These are phyloP conservation scores for Fistularia tabacaria DNA, from an alignment of 2,797 vertebrate species.

Conservation along the genomic window DNA sequence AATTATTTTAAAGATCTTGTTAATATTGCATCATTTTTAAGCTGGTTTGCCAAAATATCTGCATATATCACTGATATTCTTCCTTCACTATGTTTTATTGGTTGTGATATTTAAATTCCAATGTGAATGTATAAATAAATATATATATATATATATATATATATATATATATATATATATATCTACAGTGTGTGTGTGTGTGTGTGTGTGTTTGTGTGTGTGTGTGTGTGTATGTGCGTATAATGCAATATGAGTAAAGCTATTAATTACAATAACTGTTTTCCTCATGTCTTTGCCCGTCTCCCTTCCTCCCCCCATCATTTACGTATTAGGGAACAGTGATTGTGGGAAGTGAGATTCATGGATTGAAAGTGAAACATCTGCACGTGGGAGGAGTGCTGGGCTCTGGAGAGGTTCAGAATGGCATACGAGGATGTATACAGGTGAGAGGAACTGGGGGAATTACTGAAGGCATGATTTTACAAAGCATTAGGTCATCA, in stretches of 20 bases:
- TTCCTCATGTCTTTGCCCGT: conserved; percentile 21
- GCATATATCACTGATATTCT: too few species aligned
- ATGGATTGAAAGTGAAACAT: conserved; percentile 93
- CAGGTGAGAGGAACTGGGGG: conserved; percentile 77
- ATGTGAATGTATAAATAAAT: not conserved
- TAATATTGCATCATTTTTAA: too few species aligned
- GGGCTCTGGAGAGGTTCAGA: conserved; percentile 85
- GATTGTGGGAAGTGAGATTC: conserved; percentile 90
- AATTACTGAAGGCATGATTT: not conserved
- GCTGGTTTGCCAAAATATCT: too few species aligned
- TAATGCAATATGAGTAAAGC: too few species aligned
- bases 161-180: too few species aligned
- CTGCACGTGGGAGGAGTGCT: conserved; percentile 92
- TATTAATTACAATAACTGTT: conserved; percentile 9
- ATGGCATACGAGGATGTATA: conserved; percentile 91
- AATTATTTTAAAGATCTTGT: too few species aligned
- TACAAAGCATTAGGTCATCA: conserved; percentile 1
- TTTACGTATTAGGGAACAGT: conserved; percentile 82
- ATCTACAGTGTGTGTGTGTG: too few species aligned
- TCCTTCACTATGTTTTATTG: too few species aligned
- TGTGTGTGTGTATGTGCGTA: too few species aligned
- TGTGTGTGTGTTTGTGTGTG: too few species aligned
- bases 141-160: too few species aligned
- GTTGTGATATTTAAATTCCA: conserved; percentile 3
- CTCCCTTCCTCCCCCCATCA: not conserved